Percentiles rank a stretch among this genome's conserved stretches.
Conservation (phyloP, 2,113 vertebrate genomes). For the Tretioscincus oriximinensis region DNA sequence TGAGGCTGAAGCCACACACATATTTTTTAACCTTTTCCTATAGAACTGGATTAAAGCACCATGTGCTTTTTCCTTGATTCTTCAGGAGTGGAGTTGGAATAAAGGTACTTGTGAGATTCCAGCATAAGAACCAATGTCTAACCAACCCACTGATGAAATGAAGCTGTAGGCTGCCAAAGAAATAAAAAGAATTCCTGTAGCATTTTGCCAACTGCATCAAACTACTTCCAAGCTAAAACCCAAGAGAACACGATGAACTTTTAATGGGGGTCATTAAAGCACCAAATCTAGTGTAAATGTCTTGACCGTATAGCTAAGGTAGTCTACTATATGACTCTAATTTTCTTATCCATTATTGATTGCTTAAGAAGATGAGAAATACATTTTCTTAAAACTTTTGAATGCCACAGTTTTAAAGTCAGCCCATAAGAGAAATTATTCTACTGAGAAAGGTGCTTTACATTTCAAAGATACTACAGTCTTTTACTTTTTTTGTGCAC, state of each 20-base stretch:
- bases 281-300: not conserved
- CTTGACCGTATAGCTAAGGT: not conserved
- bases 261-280: not conserved
- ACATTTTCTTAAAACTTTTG: conserved; percentile 4
- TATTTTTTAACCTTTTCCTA: too few species aligned
- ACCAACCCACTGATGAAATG: not conserved
- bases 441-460: conserved; percentile 27
- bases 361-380: not conserved
- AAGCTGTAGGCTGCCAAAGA: not conserved
- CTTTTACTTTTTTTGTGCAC: conserved; percentile 22
- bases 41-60: too few species aligned
- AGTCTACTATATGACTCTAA: not conserved
- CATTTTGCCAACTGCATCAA: not conserved
- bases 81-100: too few species aligned
- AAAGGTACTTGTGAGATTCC: too few species aligned
- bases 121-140: too few species aligned
- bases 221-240: not conserved
- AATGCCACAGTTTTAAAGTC: conserved; percentile 10
- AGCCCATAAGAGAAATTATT: conserved; percentile 33
- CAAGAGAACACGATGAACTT: conserved; percentile 20
- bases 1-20: not conserved
- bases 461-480: conserved; percentile 33
- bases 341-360: not conserved
- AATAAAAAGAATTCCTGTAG: not conserved
- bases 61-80: too few species aligned